phyloP scores from a whole-genome alignment of 2,113 vertebrate species.

The Hirundichthys speculiger region DNA sequence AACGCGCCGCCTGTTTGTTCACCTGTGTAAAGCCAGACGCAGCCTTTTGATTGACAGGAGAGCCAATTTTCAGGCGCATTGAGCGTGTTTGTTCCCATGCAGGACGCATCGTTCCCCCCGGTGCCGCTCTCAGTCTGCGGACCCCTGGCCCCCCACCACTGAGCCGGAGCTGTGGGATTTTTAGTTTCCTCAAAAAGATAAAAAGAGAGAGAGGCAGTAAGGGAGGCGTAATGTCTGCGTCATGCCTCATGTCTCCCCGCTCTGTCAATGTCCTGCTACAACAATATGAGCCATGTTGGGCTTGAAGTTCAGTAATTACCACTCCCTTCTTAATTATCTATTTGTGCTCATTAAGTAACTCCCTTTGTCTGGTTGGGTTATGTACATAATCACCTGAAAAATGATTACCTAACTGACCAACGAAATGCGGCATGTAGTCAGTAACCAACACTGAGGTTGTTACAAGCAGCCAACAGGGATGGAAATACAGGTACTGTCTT shows the following conservation, averaged over 20 bases:
- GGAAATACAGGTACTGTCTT: background rate
- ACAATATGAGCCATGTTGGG: constrained; percentile 46
- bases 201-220: constrained; percentile 51
- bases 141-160: background rate
- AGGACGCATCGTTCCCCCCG: background rate
- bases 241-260: constrained; percentile 47
- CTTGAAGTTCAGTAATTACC: constrained; percentile 52
- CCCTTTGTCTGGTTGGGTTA: constrained; percentile 35
- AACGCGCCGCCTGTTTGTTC: constrained; percentile 15
- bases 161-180: constrained; percentile 52
- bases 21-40: background rate
- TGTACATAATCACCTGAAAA: constrained; percentile 38
- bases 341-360: constrained; percentile 49
- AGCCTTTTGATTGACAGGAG: constrained; percentile 21
- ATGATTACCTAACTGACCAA: constrained; percentile 42
- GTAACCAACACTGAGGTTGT: background rate
- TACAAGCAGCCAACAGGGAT: too few species aligned
- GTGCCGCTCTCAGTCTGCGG: background rate
- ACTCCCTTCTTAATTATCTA: constrained; percentile 49
- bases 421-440: constrained; percentile 23
- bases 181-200: constrained; percentile 27
- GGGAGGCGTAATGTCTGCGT: constrained; percentile 27
- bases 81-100: background rate
- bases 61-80: constrained; percentile 6
- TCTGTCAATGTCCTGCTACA: constrained; percentile 40